Evolutionary conservation across 1,140 invertebrate species (phyloP), one percentile per base, ranked within the genome.

Genomic region (Zaprionus taronus): DNA sequence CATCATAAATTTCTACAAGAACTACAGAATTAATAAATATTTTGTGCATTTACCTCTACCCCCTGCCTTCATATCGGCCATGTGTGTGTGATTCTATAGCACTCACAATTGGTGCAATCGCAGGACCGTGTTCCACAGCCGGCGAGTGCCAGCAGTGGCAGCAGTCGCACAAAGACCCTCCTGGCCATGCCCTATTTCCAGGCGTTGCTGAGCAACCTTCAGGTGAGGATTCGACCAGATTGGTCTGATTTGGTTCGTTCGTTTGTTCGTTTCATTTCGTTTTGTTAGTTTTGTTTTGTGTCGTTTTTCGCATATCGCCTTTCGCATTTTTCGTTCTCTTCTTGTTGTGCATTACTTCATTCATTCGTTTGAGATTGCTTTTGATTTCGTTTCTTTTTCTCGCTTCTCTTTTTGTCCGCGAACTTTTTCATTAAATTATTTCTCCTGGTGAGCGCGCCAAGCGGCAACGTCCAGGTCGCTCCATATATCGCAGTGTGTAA

Each of bases 181-280:
- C 70, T 92, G 69, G 93, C 95, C 79, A 93, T 96, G 93, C 96
- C 96, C 64, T 95, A 96, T 91, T 95, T 96, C 85, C 95, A 94
- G 92, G 94, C 94, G 86, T 93, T 96, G 90, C 94, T 96, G 77
- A 94, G 95, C 83, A 95, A 95, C 91, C 91, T 96, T 75, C 95
- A 96, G 96, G 96, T 96, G 95, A 96, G 95, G 64, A 49, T 57
- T 74, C 36, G 49, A 44, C 62, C 65, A 55, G 17, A 71, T 70
- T 70, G 55, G 58, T 22, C 69, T 53, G 57, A 24, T 70, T 63
- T 49, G 47, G 38, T 63, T 76, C 62, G 28, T 65, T 56, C 36
- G 14, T 72, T 77, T 31, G 44, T 72, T 31, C 56, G 24, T 31
- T 81, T 57, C 38, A n/a, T 24, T 73, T 81, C 65, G 38, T 17